Evolutionary conservation across 2,113 vertebrate genomes (phyloP), one percentile per base, ranked within the genome.

Genomic region (Ictidomys tridecemlineatus): DNA sequence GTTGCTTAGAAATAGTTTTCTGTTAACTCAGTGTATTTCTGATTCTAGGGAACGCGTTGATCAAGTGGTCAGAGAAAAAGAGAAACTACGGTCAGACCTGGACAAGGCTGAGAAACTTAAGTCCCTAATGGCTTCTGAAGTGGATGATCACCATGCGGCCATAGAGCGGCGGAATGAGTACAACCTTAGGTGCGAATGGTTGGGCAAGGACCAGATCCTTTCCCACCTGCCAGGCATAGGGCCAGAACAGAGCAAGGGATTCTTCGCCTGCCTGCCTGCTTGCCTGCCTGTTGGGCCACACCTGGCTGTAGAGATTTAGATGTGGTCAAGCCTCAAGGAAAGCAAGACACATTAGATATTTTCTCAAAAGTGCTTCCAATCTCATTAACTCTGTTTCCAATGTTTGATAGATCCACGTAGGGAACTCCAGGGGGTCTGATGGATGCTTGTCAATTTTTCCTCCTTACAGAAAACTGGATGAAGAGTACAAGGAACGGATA

Each of bases 41-140:
- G 63, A 5, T 94, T 48, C 26, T 96, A 99, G 99, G 97, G 99
- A 99, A 94, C 97, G 98, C 37, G 98, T 99, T 2, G 99, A 99
- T 97, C 98, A 99, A 88, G 99, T 99, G 92, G 98, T 98, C 96
- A 98, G 99, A 94, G 99, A 99, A 98, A 99, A 99, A 63, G 99
- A 99, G 96, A 99, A 99, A 97, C 98, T 99, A 63, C 98, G 98
- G 0, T 98, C 98, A 0, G 99, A 99, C 97, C 97, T 99, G 98
- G 99, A 99, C 37, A 99, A 99, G 85, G 99, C 99, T 0, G 99
- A 99, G 88, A 99, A 99, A 93, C 98, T 99, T 63, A 99, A 99
- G 97, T 99, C 98, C 34, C 98, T 99, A 18, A 99, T 99, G 97
- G 99, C 99, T 9, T 98, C 99, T 0, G 99, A 99, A 42, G 99